phyloP scores from a whole-genome alignment of 2,113 vertebrate species.

The Polyodon spathula region DNA sequence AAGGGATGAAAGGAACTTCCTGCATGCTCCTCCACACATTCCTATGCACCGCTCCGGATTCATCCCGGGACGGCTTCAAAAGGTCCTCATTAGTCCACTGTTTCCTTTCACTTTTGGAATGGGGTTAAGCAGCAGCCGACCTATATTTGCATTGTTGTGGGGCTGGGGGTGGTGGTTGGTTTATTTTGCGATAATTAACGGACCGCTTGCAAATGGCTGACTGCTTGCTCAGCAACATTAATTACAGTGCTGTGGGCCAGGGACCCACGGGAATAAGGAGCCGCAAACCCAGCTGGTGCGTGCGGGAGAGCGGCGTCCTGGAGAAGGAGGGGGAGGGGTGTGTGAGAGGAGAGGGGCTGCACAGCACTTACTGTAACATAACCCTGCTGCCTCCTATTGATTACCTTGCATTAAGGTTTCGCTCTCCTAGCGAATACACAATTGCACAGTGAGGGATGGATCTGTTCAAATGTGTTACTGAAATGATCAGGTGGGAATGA shows the following conservation, averaged over 20 bases:
- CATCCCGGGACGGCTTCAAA: no score
- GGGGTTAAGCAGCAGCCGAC: background rate
- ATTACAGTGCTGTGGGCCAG: background rate
- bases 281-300: conserved; percentile 16
- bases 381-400: background rate
- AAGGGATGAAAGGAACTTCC: conserved; percentile 16
- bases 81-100: background rate
- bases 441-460: no score
- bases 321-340: conserved; percentile 34
- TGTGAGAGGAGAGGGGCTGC: background rate
- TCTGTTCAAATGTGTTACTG: no score
- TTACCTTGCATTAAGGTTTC: background rate
- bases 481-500: no score
- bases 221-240: conserved; percentile 14
- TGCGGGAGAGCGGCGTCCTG: background rate
- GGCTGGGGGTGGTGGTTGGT: background rate
- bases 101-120: background rate
- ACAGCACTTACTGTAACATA: background rate
- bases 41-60: no score
- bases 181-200: conserved; percentile 20
- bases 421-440: background rate
- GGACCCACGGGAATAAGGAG: background rate
- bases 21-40: background rate
- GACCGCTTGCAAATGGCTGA: conserved; percentile 1
- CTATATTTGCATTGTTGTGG: conserved; percentile 2